Base-by-base conservation (phyloP, 2,797 vertebrate species). In the Clarias laeviceps region DNA sequence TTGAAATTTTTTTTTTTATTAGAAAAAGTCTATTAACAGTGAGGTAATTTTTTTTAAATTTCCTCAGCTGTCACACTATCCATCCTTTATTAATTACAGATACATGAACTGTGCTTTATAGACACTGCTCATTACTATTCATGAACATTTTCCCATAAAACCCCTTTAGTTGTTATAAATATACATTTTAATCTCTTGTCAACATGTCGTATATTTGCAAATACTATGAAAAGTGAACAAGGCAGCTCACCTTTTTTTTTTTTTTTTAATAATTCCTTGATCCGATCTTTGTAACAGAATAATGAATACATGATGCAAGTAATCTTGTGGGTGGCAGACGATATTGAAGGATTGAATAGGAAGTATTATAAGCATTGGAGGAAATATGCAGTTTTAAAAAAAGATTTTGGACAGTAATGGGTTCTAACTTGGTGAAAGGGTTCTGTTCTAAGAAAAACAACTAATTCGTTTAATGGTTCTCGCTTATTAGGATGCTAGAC, bases 91-190 rank as follows among this genome's bases (percentile, higher is more conserved):
- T 27, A 56, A 69, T 86, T 84, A 80, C 32, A 65, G 50, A 82
- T 84, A 57, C 77, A 87, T 77, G 50, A 79, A 66, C 77, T 80
- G 59, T 66, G 74, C n/a, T 34, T 76, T 74, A 77, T 56, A 76
- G 27, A 69, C 61, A 6, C 61, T 64, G 69, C 56, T 81, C 77
- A 87, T 74, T 66, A 81, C 62, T 84, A 87, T 87, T 87, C 54
- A 82, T 66, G 65, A 78, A 27, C 32, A 45, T 56, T 72, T 74
- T 82, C 61, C 68, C 79, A 50, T 61, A 65, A 37, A 54, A 66
- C 40, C 50, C 24, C 45, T 76, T 76, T 76, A 66, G 62, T 76
- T 12, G 45, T 50, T 50, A 50, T 50, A 50, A 12, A 50, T 68
- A 34, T 37, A 68, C 59, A 40, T 27, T 18, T 24, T 50, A n/a